Conservation (phyloP, 2,797 vertebrate genomes). For the Kryptopterus vitreolus region DNA sequence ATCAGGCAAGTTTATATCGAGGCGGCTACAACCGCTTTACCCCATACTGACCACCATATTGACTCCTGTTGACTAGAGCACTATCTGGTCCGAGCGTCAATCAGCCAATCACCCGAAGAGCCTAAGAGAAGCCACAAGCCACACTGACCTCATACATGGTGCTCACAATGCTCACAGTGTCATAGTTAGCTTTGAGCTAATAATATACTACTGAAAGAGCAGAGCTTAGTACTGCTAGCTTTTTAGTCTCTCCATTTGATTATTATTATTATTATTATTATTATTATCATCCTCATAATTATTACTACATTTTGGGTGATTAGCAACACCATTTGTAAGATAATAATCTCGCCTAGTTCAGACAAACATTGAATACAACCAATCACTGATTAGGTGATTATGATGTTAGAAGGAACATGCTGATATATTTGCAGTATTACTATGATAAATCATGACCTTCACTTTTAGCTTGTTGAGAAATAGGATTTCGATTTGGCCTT, state of each 20-base stretch:
- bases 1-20: conserved; percentile 81
- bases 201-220: not conserved
- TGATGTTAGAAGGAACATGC: not conserved
- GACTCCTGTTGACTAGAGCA: not conserved
- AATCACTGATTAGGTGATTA: not conserved
- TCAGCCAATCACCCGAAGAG: conserved; percentile 6
- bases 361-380: too few relatives aligned
- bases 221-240: not conserved
- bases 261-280: conserved; percentile 2
- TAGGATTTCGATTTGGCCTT: not conserved
- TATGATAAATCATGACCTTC: not conserved
- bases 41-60: conserved; percentile 70
- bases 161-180: conserved; percentile 8
- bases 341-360: not conserved
- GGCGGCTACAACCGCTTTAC: conserved; percentile 84
- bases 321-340: not conserved
- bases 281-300: too few relatives aligned
- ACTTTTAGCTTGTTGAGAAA: not conserved
- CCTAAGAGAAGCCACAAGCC: conserved; percentile 4
- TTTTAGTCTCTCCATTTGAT: not conserved
- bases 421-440: not conserved
- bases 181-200: not conserved
- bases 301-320: not conserved
- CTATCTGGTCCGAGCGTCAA: not conserved
- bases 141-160: conserved; percentile 24